Percentiles rank a stretch among this genome's conserved stretches.
Conservation (phyloP, 2,888 invertebrate genomes). For the Chrysotoxum bicinctum region DNA sequence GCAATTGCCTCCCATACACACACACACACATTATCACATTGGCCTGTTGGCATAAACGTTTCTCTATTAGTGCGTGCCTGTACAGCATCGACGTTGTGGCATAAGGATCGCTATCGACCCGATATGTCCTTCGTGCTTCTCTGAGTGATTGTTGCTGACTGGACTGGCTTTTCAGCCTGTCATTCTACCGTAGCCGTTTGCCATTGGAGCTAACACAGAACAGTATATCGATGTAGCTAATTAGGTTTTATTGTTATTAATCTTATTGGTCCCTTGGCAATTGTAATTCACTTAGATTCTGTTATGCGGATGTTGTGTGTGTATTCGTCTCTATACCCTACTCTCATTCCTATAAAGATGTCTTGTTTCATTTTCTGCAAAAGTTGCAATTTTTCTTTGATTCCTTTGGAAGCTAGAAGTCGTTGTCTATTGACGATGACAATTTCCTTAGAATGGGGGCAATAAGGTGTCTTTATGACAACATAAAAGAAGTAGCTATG, state of each 20-base stretch:
- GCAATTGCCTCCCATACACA: constrained; percentile 1
- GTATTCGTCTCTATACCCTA: background rate
- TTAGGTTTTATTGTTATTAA: constrained; percentile 73
- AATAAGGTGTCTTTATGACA: constrained; percentile 63
- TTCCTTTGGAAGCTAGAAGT: background rate
- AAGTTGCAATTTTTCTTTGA: constrained; percentile 34
- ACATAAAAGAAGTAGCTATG: background rate
- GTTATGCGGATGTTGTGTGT: background rate
- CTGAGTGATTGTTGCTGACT: constrained; percentile 64
- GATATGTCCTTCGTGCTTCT: constrained; percentile 18
- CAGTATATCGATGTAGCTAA: constrained; percentile 58
- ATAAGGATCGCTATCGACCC: background rate
- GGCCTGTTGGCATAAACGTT: constrained; percentile 51
- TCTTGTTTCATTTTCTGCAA: constrained; percentile 34
- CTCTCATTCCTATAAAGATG: background rate
- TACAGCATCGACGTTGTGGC: background rate
- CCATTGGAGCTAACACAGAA: constrained; percentile 7
- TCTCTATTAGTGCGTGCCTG: constrained; percentile 33
- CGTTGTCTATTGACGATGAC: constrained; percentile 53
- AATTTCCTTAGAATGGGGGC: constrained; percentile 49
- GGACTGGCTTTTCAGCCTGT: constrained; percentile 36
- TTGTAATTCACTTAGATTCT: constrained; percentile 63
- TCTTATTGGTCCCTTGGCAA: constrained; percentile 59
- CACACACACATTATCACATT: background rate
- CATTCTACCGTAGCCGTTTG: constrained; percentile 13